A percentile compares a stretch with the other conserved stretches of the same genome.
These are phyloP conservation scores for Xiphophorus maculatus DNA, from an alignment of 2,113 vertebrate genomes.

Conservation along the genomic window DNA sequence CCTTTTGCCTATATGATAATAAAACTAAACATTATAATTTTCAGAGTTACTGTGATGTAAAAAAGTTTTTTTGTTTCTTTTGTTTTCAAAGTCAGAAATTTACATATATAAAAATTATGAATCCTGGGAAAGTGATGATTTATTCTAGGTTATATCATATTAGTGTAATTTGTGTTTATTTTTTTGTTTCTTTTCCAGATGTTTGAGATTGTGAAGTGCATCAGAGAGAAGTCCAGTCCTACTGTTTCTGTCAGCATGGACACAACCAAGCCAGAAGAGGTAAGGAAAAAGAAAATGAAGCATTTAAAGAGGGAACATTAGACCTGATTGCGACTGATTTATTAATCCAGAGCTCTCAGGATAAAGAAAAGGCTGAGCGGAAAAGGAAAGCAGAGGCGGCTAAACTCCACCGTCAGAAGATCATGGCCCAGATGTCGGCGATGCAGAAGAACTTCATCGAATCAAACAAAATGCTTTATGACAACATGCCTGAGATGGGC, in stretches of 20 bases:
- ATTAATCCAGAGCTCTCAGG: conserved; percentile 83
- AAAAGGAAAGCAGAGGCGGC: conserved; percentile 97
- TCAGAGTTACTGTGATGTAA: no score
- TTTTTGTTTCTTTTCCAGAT: conserved; percentile 78
- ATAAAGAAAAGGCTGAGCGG: conserved; percentile 95
- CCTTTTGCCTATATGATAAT: no score
- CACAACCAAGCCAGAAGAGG: conserved; percentile 87
- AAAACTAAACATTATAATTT: no score
- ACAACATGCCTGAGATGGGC: conserved; percentile 86
- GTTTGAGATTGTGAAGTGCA: conserved; percentile 93
- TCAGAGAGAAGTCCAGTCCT: conserved; percentile 92
- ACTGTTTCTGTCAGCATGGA: conserved; percentile 81
- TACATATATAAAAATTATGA: no score
- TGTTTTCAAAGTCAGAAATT: no score
- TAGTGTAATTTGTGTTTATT: background rate
- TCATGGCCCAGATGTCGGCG: conserved; percentile 99
- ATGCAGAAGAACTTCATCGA: conserved; percentile 99
- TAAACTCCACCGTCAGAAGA: conserved; percentile 94
- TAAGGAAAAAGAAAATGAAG: conserved; percentile 60
- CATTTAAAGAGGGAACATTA: background rate
- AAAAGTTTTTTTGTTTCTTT: no score
- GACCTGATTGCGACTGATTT: background rate
- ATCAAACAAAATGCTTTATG: conserved; percentile 94
- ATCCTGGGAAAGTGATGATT: no score
- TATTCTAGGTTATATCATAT: background rate